Evolutionary conservation across 2,797 vertebrate genomes (phyloP), one percentile per base, ranked within the genome.

Genomic region (Okamejei kenojei): DNA sequence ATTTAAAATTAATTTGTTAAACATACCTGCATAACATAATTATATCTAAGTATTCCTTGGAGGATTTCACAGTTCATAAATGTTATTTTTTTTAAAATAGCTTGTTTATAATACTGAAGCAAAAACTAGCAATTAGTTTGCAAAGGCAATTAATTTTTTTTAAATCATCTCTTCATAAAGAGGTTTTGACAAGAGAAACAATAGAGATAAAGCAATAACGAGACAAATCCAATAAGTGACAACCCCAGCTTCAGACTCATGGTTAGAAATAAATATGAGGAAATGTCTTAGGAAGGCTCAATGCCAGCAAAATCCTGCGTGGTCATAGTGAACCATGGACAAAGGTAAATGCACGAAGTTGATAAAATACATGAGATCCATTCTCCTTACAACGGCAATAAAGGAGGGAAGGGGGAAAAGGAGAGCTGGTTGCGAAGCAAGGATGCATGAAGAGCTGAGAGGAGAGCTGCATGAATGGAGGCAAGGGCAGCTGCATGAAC

Each of bases 1-100:
- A 19, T 23, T 88, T 68, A 88, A 68, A 68, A 88, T 68, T 88
- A 88, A 21, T 61, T 38, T 19, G 78, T 79, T 88, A 21, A 88
- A 88, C 35, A 88, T 84, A 68, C 19, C 84, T 68, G 61, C 61
- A 88, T 88, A 88, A 88, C 9, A 82, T 82, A 88, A 88, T 88
- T n/a, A 68, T 7, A 6, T 35, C 29, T 17, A 88, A 88, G 38
- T 8, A 35, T 88, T 21, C 61, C 63, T 65, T 7, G n/a, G 84
- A n/a, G 84, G 8, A 65, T 78, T 78, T 35, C 32, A 78, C 77
- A 88, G 21, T 65, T 32, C n/a, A 15, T 86, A 17, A 35, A 88
- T 65, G 84, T 65, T 19, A 61, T 2, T 88, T 54, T 54, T 54
- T 6, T 54, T 54, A 32, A 65, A 63, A 65, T 32, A 68, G n/a